phyloP scores from a whole-genome alignment of 2,888 invertebrate genomes.

The Pomacea canaliculata region DNA sequence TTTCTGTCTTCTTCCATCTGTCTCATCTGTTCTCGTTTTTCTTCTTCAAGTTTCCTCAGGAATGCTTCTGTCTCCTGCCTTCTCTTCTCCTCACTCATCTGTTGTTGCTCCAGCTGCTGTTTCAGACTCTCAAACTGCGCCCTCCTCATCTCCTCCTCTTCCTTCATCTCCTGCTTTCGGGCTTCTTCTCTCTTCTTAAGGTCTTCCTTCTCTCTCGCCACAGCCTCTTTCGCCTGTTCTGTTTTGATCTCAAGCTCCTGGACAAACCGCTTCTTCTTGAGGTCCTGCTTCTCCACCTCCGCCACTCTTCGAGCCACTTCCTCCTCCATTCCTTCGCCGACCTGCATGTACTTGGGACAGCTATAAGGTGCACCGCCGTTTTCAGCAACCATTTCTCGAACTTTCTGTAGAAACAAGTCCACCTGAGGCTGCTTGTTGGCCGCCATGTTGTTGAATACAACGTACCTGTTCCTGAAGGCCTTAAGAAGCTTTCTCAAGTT shows the following conservation, averaged over 20 bases:
- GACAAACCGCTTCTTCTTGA: slow-evolving; percentile 5
- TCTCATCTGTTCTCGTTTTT: background rate
- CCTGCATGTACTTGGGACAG: slow-evolving; percentile 6
- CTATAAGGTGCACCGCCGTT: slow-evolving; percentile 7
- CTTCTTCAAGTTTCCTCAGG: slow-evolving; percentile 1
- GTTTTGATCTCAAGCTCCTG: background rate
- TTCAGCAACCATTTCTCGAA: background rate
- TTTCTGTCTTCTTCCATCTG: too few relatives aligned
- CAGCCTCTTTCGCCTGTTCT: background rate
- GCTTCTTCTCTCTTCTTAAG: slow-evolving; percentile 2
- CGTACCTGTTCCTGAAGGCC: background rate
- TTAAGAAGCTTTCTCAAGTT: background rate
- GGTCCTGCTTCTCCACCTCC: slow-evolving; percentile 2
- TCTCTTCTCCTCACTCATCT: slow-evolving; percentile 10
- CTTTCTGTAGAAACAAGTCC: background rate
- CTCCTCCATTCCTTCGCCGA: slow-evolving; percentile 10
- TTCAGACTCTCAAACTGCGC: background rate
- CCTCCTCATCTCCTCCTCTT: background rate
- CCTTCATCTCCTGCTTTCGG: slow-evolving; percentile 6
- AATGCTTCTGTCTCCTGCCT: background rate
- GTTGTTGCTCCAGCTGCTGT: slow-evolving; percentile 7
- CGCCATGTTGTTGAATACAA: slow-evolving; percentile 11
- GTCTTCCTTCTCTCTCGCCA: slow-evolving; percentile 7
- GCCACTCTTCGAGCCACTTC: slow-evolving; percentile 4
- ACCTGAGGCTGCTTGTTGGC: slow-evolving; percentile 10